Percentiles rank a stretch among this genome's conserved stretches.
These are phyloP conservation scores for Takifugu flavidus DNA, from an alignment of 2,113 vertebrate genomes.

Conservation along the genomic window DNA sequence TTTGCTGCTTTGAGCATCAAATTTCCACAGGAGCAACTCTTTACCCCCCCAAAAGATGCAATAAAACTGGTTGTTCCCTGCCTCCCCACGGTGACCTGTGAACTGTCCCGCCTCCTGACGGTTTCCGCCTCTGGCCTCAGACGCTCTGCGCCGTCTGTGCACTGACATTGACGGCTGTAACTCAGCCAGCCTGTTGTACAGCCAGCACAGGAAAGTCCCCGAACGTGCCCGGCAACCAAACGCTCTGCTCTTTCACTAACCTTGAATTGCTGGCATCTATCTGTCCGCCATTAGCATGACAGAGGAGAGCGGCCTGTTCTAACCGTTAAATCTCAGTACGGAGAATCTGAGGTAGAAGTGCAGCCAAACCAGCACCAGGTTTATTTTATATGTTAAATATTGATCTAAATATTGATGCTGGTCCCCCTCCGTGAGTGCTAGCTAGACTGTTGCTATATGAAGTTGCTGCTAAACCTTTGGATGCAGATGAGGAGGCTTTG, in stretches of 20 bases:
- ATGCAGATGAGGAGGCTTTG: too few species aligned
- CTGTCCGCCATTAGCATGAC: conserved; percentile 61
- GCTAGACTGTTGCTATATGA: too few species aligned
- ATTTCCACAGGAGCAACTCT: conserved; percentile 34
- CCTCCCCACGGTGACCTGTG: conserved; percentile 3
- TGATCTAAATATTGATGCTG: too few species aligned
- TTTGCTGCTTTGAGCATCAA: conserved; percentile 45
- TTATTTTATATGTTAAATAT: too few species aligned
- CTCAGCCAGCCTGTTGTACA: conserved; percentile 39
- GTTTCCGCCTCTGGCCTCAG: conserved; percentile 2
- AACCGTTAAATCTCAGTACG: conserved; percentile 9
- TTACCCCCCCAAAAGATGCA: conserved; percentile 27
- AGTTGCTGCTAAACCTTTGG: too few species aligned
- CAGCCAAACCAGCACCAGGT: too few species aligned
- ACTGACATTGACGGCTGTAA: conserved; percentile 44
- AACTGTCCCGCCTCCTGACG: too few species aligned
- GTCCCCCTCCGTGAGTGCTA: too few species aligned
- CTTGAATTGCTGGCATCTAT: conserved; percentile 61
- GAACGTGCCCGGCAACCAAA: conserved; percentile 47
- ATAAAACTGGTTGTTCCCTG: conserved; percentile 25
- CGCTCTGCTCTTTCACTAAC: conserved; percentile 64
- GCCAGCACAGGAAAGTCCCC: conserved; percentile 46
- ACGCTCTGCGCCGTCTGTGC: conserved; percentile 25
- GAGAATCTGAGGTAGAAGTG: too few species aligned
- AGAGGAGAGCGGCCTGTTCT: conserved; percentile 38